Evolutionary conservation across 2,797 vertebrate species (phyloP).

Genomic region (Streptopelia turtur): DNA sequence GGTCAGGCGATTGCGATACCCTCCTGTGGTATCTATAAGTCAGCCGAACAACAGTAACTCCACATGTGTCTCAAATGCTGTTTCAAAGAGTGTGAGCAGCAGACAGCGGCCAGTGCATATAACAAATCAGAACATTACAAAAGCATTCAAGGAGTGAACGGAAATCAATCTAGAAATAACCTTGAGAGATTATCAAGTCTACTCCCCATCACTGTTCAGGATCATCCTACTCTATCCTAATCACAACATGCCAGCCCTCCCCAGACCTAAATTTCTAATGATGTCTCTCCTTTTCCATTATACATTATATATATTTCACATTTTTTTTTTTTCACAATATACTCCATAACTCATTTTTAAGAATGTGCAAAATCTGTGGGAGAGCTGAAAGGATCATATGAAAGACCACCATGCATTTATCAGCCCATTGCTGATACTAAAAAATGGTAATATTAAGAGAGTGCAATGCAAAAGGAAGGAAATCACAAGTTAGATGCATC

Average conservation of each 20-base stretch:
- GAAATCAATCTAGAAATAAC: slow-evolving; percentile 17
- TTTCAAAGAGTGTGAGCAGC: background rate
- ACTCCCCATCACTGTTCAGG: background rate
- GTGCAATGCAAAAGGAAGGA: background rate
- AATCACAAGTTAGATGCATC: background rate
- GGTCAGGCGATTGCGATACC: background rate
- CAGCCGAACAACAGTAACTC: background rate
- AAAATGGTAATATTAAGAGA: background rate
- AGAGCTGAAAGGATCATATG: background rate
- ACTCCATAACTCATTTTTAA: background rate
- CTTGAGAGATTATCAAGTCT: background rate
- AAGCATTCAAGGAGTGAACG: background rate
- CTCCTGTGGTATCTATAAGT: background rate
- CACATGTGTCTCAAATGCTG: rapidly evolving
- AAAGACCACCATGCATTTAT: background rate
- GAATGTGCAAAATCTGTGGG: background rate
- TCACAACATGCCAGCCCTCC: background rate
- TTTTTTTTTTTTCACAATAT: background rate
- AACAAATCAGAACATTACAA: background rate
- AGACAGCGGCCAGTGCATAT: background rate
- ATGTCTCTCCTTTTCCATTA: background rate
- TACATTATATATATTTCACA: background rate
- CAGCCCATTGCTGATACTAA: background rate
- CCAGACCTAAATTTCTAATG: background rate
- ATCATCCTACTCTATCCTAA: background rate